Evolutionary conservation across 2,797 vertebrate genomes (phyloP).

Genomic region (Xiphorhynchus erythropygius): DNA sequence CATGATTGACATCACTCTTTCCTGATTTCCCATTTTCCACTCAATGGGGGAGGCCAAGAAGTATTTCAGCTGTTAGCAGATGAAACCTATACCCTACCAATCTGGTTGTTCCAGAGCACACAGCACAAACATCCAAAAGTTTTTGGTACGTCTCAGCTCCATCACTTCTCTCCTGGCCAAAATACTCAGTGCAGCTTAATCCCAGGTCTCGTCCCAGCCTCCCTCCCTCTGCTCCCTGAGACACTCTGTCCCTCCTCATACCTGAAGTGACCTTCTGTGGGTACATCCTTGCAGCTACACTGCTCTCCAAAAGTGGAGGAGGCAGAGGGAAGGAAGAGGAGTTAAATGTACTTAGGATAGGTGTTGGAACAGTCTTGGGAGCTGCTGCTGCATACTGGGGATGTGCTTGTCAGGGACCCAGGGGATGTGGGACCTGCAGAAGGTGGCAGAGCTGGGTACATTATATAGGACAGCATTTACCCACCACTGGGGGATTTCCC

Average conservation of each 20-base stretch:
- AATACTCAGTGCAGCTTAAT: background rate
- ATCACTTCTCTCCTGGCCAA: background rate
- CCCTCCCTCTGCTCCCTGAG: background rate
- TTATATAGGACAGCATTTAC: rapidly evolving
- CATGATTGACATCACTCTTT: background rate
- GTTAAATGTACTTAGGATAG: background rate
- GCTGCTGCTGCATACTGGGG: background rate
- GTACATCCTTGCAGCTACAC: background rate
- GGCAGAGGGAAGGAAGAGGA: background rate
- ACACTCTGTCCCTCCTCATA: background rate
- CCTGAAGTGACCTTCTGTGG: background rate
- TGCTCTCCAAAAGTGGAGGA: background rate
- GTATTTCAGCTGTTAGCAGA: background rate
- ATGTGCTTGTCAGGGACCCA: background rate
- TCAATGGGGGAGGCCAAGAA: background rate
- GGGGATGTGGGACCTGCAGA: background rate
- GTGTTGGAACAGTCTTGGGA: background rate
- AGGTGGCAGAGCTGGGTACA: background rate
- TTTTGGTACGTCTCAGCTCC: background rate
- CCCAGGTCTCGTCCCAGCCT: background rate
- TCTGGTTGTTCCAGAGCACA: background rate
- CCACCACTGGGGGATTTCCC: rapidly evolving
- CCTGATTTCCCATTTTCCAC: background rate
- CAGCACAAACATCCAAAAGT: background rate
- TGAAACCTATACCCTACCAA: background rate